Percentiles rank a stretch among this genome's conserved stretches.
These are phyloP conservation scores for Tapera naevia DNA, from an alignment of 2,797 vertebrate species.

Conservation along the genomic window DNA sequence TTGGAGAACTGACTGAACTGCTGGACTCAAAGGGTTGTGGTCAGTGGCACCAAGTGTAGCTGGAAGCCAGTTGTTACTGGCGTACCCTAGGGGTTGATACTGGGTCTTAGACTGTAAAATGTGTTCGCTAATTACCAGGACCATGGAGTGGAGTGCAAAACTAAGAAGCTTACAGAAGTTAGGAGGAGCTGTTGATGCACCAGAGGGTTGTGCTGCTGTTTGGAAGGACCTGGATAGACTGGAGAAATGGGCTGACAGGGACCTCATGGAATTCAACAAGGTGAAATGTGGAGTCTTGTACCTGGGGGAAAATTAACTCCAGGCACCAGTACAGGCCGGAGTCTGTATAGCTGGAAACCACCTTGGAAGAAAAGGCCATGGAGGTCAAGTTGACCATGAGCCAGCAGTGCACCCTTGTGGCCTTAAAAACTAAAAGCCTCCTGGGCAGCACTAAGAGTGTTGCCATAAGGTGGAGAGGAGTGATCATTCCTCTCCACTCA, in stretches of 20 bases:
- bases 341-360: neutral
- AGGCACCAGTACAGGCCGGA: neutral
- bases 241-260: neutral
- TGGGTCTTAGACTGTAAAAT: neutral
- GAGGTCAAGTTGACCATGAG: accelerated
- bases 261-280: neutral
- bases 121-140: neutral
- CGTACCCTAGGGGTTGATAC: neutral
- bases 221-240: neutral
- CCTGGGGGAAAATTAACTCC: neutral
- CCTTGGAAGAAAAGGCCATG: neutral
- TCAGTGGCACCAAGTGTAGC: neutral
- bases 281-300: accelerated
- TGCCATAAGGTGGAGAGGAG: neutral
- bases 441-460: neutral
- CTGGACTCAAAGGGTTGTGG: neutral
- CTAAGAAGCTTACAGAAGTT: neutral
- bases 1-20: neutral
- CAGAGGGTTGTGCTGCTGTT: neutral
- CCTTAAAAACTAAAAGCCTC: neutral
- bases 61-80: neutral
- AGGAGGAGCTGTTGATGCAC: neutral
- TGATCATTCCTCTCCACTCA: neutral
- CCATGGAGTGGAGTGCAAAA: neutral
- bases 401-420: neutral